Conservation (phyloP, 1,140 invertebrate genomes). For the Goniozus legneri region DNA sequence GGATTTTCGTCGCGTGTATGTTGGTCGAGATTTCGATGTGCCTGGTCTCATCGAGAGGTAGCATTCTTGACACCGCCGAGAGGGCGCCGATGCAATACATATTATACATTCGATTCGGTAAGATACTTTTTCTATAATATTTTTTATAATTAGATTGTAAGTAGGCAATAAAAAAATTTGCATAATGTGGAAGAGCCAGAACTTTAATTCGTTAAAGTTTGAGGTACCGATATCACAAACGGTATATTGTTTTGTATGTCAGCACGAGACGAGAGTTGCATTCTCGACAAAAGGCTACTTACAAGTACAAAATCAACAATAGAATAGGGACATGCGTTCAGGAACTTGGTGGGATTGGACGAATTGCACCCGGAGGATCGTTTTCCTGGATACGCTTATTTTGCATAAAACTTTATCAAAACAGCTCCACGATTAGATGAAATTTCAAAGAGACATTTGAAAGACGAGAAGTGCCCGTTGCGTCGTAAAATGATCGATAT, state of each 20-base stretch:
- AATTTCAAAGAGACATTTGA: too few species aligned
- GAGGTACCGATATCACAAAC: neutral
- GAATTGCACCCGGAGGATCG: too few species aligned
- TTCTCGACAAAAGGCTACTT: neutral
- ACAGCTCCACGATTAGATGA: too few species aligned
- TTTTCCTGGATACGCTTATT: too few species aligned
- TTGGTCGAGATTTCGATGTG: conserved; percentile 72
- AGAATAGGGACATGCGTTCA: too few species aligned
- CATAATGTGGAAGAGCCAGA: neutral
- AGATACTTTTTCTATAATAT: conserved; percentile 29
- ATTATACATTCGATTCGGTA: conserved; percentile 78
- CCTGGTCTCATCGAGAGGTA: conserved; percentile 74
- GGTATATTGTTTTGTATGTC: neutral
- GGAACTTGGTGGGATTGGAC: too few species aligned
- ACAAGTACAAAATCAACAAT: too few species aligned
- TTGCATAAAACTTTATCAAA: too few species aligned
- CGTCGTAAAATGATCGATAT: too few species aligned
- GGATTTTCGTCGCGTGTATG: conserved; percentile 65
- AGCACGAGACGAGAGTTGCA: neutral
- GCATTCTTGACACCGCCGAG: conserved; percentile 73
- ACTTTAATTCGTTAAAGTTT: neutral
- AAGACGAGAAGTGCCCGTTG: too few species aligned
- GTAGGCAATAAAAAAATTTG: too few species aligned
- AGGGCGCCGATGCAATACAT: conserved; percentile 77
- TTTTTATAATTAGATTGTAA: too few species aligned